Evolutionary conservation across 2,888 invertebrate genomes (phyloP).

Genomic region (Coenonympha arcania): DNA sequence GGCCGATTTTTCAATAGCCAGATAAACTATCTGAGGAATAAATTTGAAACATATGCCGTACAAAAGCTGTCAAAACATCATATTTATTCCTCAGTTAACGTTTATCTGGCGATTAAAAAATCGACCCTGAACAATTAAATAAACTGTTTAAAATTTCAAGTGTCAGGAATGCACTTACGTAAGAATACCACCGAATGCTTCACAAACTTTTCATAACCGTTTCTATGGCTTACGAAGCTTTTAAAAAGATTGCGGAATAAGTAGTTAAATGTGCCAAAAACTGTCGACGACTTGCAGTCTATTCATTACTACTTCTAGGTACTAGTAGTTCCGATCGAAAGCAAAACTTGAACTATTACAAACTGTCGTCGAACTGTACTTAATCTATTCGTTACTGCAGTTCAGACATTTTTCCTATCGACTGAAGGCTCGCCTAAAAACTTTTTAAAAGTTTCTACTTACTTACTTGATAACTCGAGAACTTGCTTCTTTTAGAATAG

Average conservation of each 20-base stretch:
- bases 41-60: too few species aligned
- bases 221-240: neutral
- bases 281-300: conserved; percentile 3
- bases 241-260: neutral
- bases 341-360: conserved; percentile 18
- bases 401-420: conserved; percentile 20
- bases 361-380: conserved; percentile 19
- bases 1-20: too few species aligned
- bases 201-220: neutral
- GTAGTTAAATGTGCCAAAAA: conserved; percentile 3
- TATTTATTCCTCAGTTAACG: too few species aligned
- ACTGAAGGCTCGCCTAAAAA: conserved; percentile 17
- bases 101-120: too few species aligned
- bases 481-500: conserved; percentile 2
- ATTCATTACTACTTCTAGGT: conserved; percentile 7
- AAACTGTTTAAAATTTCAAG: too few species aligned
- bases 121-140: too few species aligned
- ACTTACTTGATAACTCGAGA: neutral
- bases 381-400: conserved; percentile 21
- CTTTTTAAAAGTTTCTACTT: conserved; percentile 11
- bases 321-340: conserved; percentile 2
- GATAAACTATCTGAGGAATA: too few species aligned
- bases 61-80: too few species aligned
- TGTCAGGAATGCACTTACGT: too few species aligned
- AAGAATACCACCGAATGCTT: too few species aligned